Evolutionary conservation across 2,888 invertebrate species (phyloP).

Genomic region (Perdita meconis): DNA sequence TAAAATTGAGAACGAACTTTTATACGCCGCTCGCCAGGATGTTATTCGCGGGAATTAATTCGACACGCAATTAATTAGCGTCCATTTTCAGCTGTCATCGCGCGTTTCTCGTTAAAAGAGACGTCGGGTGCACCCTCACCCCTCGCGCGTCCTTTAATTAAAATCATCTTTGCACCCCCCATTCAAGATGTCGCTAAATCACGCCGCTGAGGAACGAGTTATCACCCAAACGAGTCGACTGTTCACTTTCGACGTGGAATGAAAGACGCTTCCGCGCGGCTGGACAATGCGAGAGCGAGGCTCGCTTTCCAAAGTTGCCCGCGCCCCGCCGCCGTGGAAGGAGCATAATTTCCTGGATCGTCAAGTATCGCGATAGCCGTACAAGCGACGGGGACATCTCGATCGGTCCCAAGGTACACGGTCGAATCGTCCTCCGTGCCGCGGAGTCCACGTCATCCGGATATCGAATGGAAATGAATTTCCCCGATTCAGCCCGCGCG

Average conservation of each 20-base stretch:
- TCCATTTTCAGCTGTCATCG: slow-evolving; percentile 29
- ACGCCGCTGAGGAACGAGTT: not conserved
- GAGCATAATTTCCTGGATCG: slow-evolving; percentile 47
- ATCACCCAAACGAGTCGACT: not conserved
- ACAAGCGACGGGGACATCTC: not conserved
- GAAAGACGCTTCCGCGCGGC: not conserved
- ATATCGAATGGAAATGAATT: slow-evolving; percentile 72
- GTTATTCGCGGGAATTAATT: slow-evolving; percentile 32
- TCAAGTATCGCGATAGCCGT: slow-evolving; percentile 29
- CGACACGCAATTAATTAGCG: slow-evolving; percentile 42
- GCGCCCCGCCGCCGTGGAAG: slow-evolving; percentile 13
- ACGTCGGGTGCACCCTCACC: slow-evolving; percentile 13
- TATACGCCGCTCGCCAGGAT: not conserved
- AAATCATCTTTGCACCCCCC: slow-evolving; percentile 19
- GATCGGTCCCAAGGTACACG: slow-evolving; percentile 13
- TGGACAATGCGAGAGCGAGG: not conserved
- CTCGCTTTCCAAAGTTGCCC: too few relatives aligned
- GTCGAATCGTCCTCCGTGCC: not conserved
- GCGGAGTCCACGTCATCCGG: slow-evolving; percentile 22
- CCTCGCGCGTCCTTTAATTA: slow-evolving; percentile 28
- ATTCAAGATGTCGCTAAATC: slow-evolving; percentile 2
- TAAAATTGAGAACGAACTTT: slow-evolving; percentile 33
- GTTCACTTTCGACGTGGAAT: not conserved
- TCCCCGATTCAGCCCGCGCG: slow-evolving; percentile 44
- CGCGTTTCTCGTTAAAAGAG: slow-evolving; percentile 6